Base-by-base conservation (phyloP, 2,888 invertebrate species). In the Eristalis tenax region DNA sequence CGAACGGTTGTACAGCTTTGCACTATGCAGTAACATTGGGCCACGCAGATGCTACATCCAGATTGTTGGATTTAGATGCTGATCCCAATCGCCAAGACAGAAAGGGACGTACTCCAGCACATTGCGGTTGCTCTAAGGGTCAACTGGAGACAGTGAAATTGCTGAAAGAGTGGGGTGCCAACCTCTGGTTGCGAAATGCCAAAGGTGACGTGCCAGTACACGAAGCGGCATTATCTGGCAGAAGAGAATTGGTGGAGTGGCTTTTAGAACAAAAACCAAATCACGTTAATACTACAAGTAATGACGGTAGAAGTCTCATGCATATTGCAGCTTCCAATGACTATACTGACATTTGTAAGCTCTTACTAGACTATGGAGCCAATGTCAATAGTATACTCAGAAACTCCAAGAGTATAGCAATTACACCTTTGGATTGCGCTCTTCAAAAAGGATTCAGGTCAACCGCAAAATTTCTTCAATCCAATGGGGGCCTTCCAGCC, bases 1-100 rank as follows among this genome's bases (percentile, higher is more conserved):
- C 96, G 66, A 99, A 99, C 92, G 99, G 98, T 0, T 99, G 99
- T 92, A 98, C 99, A 0, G 97, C 99, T 0, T 93, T 99, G 32
- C 99, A 99, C 93, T 99, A 99, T 92, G 98, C 99, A 4, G 98
- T 98, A 1, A 99, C 99, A 0, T 94, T 99, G 71, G 99, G 99
- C 0, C 99, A 99, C 91, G 97, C 98, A 0, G 98, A 99, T 91
- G 98, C 98, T 22, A 98, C 98, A 0, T 96, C 97, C 4, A 94
- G 98, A 3, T 94, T 99, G 59, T 94, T 99, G n/a, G 96, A 97
- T 84, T 96, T 97, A 88, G 98, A 97, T 0, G 97, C 99, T 0
- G 96, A 99, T 92, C 96, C 98, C 0, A 98, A 99, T 93, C 95
- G 98, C 18, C 98, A 98, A 92, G 99, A 99, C 92, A 94, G 97